Conservation (phyloP, 2,888 invertebrate genomes). For the Yponomeuta malinellus region DNA sequence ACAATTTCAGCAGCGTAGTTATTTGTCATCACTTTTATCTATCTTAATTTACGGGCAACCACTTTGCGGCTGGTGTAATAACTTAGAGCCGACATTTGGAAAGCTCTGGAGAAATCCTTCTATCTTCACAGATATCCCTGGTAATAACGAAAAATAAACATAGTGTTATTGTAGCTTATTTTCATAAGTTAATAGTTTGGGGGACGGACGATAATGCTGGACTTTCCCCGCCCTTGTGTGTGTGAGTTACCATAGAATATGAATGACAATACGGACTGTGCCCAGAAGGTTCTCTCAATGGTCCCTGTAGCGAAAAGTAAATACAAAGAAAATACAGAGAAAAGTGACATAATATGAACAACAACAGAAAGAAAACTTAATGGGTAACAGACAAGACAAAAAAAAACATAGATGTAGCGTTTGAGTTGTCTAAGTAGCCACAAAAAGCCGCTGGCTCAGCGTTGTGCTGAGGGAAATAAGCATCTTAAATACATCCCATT, state of each 20-base stretch:
- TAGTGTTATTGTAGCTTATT: constrained; percentile 74
- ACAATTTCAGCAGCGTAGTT: background rate
- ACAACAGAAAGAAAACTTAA: too few relatives aligned
- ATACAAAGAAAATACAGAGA: too few relatives aligned
- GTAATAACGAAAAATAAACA: constrained; percentile 71
- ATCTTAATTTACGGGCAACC: background rate
- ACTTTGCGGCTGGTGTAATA: background rate
- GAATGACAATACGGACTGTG: too few relatives aligned
- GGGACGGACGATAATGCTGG: constrained; percentile 34
- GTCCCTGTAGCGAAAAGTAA: too few relatives aligned
- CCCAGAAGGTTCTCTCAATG: too few relatives aligned
- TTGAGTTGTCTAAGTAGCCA: too few relatives aligned
- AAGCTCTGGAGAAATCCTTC: constrained; percentile 37
- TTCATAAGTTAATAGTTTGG: constrained; percentile 71
- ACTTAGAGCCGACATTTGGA: constrained; percentile 31
- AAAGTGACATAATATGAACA: too few relatives aligned
- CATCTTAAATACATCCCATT: too few relatives aligned
- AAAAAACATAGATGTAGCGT: too few relatives aligned
- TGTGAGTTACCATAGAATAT: background rate
- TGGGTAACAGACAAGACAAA: too few relatives aligned
- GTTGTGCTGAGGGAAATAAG: too few relatives aligned
- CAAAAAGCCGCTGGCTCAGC: too few relatives aligned
- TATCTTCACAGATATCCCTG: constrained; percentile 59
- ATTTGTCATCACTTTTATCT: constrained; percentile 2
- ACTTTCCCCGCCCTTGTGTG: constrained; percentile 23